Conservation (phyloP, 1,140 invertebrate genomes). For the Drosophila equinoxialis region DNA sequence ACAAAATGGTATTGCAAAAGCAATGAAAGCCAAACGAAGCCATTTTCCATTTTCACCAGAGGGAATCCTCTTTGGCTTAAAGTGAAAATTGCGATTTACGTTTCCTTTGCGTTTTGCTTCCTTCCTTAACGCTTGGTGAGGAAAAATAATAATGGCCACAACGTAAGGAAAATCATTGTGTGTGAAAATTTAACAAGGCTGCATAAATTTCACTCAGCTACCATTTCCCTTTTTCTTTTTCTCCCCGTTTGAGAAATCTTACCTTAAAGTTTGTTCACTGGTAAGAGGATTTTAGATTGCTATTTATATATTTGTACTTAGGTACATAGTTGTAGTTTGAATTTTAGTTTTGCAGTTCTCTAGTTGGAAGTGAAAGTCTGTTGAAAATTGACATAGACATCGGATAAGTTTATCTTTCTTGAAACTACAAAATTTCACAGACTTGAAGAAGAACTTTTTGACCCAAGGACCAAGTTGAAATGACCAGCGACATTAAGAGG, state of each 20-base stretch:
- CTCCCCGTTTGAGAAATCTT: not conserved
- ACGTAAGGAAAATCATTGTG: constrained; percentile 19
- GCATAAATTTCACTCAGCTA: constrained; percentile 51
- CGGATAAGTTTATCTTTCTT: not conserved
- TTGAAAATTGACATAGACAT: not conserved
- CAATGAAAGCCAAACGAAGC: constrained; percentile 23
- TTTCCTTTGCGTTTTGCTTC: constrained; percentile 26
- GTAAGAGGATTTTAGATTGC: constrained; percentile 27
- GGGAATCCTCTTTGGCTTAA: constrained; percentile 20
- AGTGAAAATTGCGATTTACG: constrained; percentile 39
- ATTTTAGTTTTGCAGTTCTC: not conserved
- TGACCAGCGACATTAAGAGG: not conserved
- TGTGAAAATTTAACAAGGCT: constrained; percentile 47
- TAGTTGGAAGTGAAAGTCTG: not conserved
- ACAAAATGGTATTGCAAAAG: too few relatives aligned
- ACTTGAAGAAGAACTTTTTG: not conserved
- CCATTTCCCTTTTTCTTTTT: not conserved
- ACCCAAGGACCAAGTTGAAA: not conserved
- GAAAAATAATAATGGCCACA: constrained; percentile 4
- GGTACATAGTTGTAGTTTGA: not conserved
- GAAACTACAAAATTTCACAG: not conserved
- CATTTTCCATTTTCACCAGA: constrained; percentile 35
- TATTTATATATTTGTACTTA: constrained; percentile 3
- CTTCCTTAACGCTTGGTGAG: constrained; percentile 17
- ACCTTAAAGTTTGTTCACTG: not conserved